These are phyloP conservation scores for Pecten maximus DNA, from an alignment of 2,888 invertebrate species.

Conservation along the genomic window DNA sequence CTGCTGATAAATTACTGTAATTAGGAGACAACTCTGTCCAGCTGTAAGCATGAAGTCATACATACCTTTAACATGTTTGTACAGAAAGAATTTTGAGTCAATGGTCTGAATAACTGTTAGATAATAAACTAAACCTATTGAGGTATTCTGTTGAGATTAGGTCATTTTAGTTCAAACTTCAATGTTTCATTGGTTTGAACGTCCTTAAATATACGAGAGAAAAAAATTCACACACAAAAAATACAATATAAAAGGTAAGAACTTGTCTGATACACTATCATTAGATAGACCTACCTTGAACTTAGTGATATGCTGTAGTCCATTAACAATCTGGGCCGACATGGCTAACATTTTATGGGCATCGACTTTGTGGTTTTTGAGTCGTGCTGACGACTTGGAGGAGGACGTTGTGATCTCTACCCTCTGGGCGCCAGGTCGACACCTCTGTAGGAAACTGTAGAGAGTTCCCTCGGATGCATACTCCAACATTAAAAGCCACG, in stretches of 20 bases:
- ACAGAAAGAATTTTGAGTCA: too few species aligned
- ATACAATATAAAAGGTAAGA: too few species aligned
- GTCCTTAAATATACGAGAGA: too few species aligned
- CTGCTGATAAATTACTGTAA: too few species aligned
- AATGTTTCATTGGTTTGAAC: too few species aligned
- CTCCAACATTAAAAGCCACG: slow-evolving; percentile 77
- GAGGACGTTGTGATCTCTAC: slow-evolving; percentile 68
- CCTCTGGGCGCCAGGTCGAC: slow-evolving; percentile 71
- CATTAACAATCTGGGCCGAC: slow-evolving; percentile 72
- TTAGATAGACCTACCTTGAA: slow-evolving; percentile 68
- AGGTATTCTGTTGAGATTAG: too few species aligned
- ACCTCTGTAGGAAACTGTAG: slow-evolving; percentile 71
- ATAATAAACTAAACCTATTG: too few species aligned
- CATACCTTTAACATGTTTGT: too few species aligned
- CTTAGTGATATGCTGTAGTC: slow-evolving; percentile 73
- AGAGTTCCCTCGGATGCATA: slow-evolving; percentile 74
- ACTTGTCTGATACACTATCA: background rate
- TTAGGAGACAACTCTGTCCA: too few species aligned
- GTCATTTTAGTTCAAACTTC: too few species aligned
- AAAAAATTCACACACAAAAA: background rate
- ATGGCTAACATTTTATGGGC: slow-evolving; percentile 72
- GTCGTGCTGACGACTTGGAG: slow-evolving; percentile 66
- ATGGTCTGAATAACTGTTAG: too few species aligned
- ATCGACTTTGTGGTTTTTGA: slow-evolving; percentile 68
- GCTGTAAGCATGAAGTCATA: too few species aligned